Base-by-base conservation (phyloP, 2,113 vertebrate species). In the Lagopus muta region DNA sequence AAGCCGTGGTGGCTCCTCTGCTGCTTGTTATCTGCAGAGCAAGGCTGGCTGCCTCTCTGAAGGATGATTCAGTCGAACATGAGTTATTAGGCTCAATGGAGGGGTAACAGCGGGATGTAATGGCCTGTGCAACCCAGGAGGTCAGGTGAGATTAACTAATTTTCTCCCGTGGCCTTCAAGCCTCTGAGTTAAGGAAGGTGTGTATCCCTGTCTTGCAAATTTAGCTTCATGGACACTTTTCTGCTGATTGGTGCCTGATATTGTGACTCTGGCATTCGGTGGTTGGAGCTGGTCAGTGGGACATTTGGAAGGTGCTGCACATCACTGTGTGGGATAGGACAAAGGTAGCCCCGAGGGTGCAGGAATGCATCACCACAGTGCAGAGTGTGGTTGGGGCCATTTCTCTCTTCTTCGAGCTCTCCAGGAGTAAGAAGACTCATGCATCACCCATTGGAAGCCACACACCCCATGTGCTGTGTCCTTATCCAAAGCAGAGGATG, bases 91-190 rank as follows among this genome's bases (percentile, higher is more conserved):
- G 67, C 92, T 94, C 92, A 74, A 7, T 19, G 87, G 92, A 87
- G 82, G 89, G 88, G 82, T 90, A 88, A 79, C 79, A 4, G 69
- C 76, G 87, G 64, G 82, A 70, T 0, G 38, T 94, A 96, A 95
- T 92, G 93, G 92, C 87, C 87, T 92, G 75, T 96, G 93, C 82
- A 89, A 72, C 78, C 74, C 50, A 58, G 84, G 84, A 95, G 94
- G 95, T 95, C 94, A 90, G 81, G 91, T 90, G 81, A 96, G 91
- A 96, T 93, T 86, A 92, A 93, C 94, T 92, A 73, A 91, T 95
- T 93, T 92, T 94, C 92, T 94, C 30, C 54, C 2, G 0, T 70
- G 84, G 94, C 91, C 92, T 96, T 93, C 86, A 87, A 70, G 81
- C 66, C 4, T 1, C n/a, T 94, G 88, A 83, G 86, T 86, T 92